Conservation (phyloP, 2,113 vertebrate species). For the Urocolius indicus region DNA sequence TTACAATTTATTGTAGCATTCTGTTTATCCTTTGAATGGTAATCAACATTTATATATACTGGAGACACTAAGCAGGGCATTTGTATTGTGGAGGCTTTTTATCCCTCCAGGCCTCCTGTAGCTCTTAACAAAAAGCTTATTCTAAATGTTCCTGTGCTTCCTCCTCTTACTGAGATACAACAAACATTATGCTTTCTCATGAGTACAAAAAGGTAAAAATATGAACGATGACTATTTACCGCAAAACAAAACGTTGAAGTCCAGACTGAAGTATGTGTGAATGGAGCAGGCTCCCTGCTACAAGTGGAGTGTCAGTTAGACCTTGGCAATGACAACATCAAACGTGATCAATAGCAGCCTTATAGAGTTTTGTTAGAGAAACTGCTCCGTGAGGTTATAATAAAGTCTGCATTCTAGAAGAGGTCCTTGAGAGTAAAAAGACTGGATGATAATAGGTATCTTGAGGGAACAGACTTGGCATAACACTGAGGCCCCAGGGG, state of each 20-base stretch:
- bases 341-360: not conserved
- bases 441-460: not conserved
- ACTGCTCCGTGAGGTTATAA: not conserved
- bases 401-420: not conserved
- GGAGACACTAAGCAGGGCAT: not conserved
- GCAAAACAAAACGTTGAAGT: not conserved
- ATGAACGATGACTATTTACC: not conserved
- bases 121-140: not conserved
- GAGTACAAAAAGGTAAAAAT: not conserved
- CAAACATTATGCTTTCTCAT: not conserved
- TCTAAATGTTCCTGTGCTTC: not conserved
- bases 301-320: not conserved
- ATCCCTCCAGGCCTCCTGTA: not conserved
- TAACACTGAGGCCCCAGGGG: not conserved
- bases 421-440: not conserved
- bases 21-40: not conserved
- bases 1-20: not conserved
- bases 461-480: not conserved
- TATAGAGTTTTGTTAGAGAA: not conserved
- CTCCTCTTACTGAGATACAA: not conserved
- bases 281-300: rapidly evolving
- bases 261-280: not conserved
- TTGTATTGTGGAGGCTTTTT: not conserved
- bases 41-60: not conserved
- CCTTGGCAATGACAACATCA: not conserved